Evolutionary conservation across 2,113 vertebrate species (phyloP).

Genomic region (Acanthisitta chloris): DNA sequence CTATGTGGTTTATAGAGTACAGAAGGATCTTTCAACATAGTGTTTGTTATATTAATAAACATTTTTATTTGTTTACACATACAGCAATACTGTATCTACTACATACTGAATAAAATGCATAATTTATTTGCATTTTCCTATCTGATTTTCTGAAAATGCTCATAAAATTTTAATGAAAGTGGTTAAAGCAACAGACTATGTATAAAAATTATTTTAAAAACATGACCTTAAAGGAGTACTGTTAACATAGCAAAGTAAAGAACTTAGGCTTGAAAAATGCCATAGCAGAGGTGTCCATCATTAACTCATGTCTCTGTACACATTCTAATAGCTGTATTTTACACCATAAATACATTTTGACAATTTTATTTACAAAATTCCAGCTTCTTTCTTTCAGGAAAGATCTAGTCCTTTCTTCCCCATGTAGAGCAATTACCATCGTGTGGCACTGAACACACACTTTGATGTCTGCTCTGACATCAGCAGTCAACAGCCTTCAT

Average conservation of each 20-base stretch:
- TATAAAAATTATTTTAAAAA: not conserved
- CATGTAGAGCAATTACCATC: not conserved
- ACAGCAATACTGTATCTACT: conserved; percentile 18
- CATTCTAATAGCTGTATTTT: not conserved
- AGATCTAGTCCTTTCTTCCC: not conserved
- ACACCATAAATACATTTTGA: not conserved
- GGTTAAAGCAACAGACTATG: not conserved
- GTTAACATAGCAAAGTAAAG: not conserved
- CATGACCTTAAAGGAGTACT: not conserved
- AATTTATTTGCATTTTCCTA: conserved; percentile 42
- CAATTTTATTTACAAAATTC: not conserved
- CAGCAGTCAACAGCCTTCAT: not conserved
- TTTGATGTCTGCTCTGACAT: not conserved
- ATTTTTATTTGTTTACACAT: conserved; percentile 35
- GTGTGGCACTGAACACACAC: not conserved
- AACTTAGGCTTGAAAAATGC: not conserved
- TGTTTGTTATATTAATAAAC: conserved; percentile 12
- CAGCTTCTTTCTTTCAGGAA: not conserved
- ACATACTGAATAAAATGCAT: conserved; percentile 39
- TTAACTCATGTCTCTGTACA: not conserved
- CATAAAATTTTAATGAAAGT: conserved; percentile 38
- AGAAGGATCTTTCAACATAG: not conserved
- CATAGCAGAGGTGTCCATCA: not conserved
- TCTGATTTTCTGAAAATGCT: conserved; percentile 41
- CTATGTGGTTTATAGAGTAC: not conserved